Conservation (phyloP, 1,140 invertebrate species). For the Ctenoplectra terminalis region DNA sequence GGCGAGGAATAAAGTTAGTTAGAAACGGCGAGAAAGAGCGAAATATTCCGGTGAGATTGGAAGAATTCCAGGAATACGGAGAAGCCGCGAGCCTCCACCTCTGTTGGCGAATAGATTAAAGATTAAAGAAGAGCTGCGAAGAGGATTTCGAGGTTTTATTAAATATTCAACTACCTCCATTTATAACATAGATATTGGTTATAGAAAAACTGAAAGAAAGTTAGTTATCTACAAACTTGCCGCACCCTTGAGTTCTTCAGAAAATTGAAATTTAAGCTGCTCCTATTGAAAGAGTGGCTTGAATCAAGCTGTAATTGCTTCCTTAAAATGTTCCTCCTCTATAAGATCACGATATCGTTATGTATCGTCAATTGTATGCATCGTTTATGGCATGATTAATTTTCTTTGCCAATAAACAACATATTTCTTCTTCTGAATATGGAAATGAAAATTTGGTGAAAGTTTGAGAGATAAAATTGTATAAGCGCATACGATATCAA, state of each 20-base stretch:
- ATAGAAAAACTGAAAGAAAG: conserved; percentile 39
- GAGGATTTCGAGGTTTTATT: conserved; percentile 45
- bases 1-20: conserved; percentile 66
- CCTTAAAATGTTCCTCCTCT: too few relatives aligned
- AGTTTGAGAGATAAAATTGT: too few relatives aligned
- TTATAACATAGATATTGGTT: conserved; percentile 44
- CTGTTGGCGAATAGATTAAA: conserved; percentile 38
- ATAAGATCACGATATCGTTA: too few relatives aligned
- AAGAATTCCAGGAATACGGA: conserved; percentile 49
- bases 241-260: neutral
- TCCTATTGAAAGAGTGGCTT: neutral
- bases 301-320: too few relatives aligned
- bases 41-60: conserved; percentile 54
- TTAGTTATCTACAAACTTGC: conserved; percentile 23
- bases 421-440: too few relatives aligned
- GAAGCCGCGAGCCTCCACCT: neutral
- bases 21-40: conserved; percentile 45
- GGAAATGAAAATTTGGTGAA: too few relatives aligned
- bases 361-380: too few relatives aligned
- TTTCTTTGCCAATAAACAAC: too few relatives aligned
- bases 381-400: too few relatives aligned
- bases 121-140: conserved; percentile 50
- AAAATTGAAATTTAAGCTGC: conserved; percentile 35
- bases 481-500: neutral
- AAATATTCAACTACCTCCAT: conserved; percentile 47